Base-by-base conservation (phyloP, 2,888 invertebrate species). In the Crematogaster levior region DNA sequence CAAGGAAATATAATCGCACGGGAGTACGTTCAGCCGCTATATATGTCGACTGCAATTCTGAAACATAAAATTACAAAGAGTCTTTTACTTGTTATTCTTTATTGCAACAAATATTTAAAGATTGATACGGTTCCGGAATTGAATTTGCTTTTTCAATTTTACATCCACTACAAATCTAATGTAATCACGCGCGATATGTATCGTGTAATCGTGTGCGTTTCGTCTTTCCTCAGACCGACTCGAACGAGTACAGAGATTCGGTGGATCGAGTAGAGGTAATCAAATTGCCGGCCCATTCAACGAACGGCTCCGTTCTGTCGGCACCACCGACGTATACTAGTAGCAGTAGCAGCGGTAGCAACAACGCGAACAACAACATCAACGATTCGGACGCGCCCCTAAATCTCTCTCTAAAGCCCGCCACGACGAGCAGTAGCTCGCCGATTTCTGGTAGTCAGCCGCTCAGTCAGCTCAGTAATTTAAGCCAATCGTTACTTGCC, bases 201-300 rank as follows among this genome's bases (percentile, higher is more conserved):
- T 53, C 18, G 5, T 24, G 24, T 77, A 84, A 81, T 46, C 3
- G 34, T n/a, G n/a, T 0, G 30, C 37, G 43, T 56, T 73, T 30
- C 30, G 60, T 82, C 61, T 56, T 24, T 53, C 83, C 85, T 40
- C 88, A 93, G 91, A 91, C 90, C 84, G 93, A 93, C 60, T 89
- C 91, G 63, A 91, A 90, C 85, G 94, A 93, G 79, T 94, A 93
- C 87, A 90, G 94, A 72, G 94, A 94, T 53, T 84, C 94, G 58
- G 92, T 93, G 30, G 97, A 98, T 93, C 96, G 97, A 12, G 97
- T 97, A 77, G 98, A 98, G 93, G 97, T 98, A 91, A 97, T 98
- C 91, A 97, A 98, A 93, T 93, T 98, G 92, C 97, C 97, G 34
- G 96, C 97, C 9, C 93, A 94, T 90, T 95, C 95, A 81, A 93